A percentile compares a stretch with the other conserved stretches of the same genome.
These are phyloP conservation scores for Shargacucullia verbasci DNA, from an alignment of 2,888 invertebrate genomes.

Conservation along the genomic window DNA sequence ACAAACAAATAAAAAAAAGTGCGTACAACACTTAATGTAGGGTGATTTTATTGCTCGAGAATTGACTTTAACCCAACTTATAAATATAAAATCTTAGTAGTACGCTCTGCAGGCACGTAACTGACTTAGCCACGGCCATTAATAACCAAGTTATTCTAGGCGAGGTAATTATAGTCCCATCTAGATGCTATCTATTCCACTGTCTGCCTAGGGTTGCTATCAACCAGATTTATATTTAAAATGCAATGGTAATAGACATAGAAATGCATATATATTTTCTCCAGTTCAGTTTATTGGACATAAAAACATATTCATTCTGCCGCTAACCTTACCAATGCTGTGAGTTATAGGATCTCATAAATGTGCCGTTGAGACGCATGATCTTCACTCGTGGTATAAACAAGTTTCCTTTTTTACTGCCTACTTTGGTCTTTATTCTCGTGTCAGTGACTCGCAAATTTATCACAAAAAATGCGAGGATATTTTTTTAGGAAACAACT, in stretches of 20 bases:
- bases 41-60: too few relatives aligned
- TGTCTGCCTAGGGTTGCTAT: constrained; percentile 16
- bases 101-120: constrained; percentile 13
- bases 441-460: constrained; percentile 26
- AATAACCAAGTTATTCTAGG: constrained; percentile 52
- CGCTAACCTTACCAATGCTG: background rate
- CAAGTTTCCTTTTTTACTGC: constrained; percentile 20
- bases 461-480: too few relatives aligned
- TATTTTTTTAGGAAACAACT: too few relatives aligned
- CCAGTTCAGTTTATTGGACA: too few relatives aligned
- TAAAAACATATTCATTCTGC: background rate
- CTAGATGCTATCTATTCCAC: constrained; percentile 51
- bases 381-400: constrained; percentile 8
- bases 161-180: constrained; percentile 55
- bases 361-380: background rate
- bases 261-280: too few relatives aligned
- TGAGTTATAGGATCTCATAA: too few relatives aligned
- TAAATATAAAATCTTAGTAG: constrained; percentile 5
- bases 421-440: constrained; percentile 4
- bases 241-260: background rate
- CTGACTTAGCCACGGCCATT: constrained; percentile 27
- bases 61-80: too few relatives aligned
- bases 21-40: too few relatives aligned
- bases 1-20: too few relatives aligned
- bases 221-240: constrained; percentile 1